Evolutionary conservation across 2,888 invertebrate genomes (phyloP).

Genomic region (Rugalucina vietnamica): DNA sequence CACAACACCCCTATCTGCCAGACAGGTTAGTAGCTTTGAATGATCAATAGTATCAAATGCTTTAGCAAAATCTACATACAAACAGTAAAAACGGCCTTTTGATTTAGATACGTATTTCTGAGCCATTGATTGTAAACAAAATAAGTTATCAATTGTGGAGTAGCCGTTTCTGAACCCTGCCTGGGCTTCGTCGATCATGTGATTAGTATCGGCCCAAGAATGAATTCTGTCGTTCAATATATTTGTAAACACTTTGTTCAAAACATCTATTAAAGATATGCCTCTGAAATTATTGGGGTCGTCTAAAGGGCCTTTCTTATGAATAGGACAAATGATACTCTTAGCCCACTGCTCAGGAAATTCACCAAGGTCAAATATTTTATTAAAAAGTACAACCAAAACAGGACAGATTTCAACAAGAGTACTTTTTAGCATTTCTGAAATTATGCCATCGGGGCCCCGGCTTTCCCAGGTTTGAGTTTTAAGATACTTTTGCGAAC

Average conservation of each 20-base stretch:
- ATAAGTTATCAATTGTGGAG: neutral
- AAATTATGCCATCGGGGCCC: neutral
- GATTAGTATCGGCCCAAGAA: neutral
- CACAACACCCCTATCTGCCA: neutral
- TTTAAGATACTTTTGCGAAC: neutral
- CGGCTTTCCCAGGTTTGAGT: neutral
- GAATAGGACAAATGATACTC: conserved; percentile 2
- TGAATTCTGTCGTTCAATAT: neutral
- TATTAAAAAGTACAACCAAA: neutral
- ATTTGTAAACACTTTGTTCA: neutral
- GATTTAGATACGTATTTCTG: neutral
- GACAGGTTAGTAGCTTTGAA: neutral
- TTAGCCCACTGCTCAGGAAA: neutral
- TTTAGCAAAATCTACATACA: neutral
- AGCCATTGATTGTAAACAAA: neutral
- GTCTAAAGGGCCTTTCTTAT: neutral
- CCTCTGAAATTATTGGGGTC: conserved; percentile 3
- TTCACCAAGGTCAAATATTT: neutral
- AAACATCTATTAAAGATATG: neutral
- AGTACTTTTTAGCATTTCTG: neutral
- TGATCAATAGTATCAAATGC: neutral
- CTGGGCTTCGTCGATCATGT: neutral
- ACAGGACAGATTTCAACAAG: neutral
- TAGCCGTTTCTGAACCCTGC: neutral
- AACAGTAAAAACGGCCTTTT: neutral